These are phyloP conservation scores for Meriones unguiculatus DNA, from an alignment of 2,113 vertebrate genomes.

Conservation along the genomic window DNA sequence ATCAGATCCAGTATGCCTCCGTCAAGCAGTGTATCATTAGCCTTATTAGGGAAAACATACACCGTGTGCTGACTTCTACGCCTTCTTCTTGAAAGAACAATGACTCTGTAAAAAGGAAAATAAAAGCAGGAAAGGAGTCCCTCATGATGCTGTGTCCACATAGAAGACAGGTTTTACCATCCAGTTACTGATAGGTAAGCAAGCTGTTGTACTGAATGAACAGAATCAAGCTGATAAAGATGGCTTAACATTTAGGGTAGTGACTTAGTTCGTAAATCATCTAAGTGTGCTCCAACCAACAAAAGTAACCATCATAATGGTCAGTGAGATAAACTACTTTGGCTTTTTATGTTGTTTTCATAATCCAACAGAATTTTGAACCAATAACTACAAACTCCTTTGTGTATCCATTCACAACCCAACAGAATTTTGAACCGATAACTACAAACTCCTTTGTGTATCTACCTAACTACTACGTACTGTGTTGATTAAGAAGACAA, in stretches of 20 bases:
- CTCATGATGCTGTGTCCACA: conserved; percentile 45
- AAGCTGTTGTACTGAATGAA: neutral
- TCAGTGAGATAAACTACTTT: neutral
- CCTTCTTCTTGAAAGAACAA: conserved; percentile 51
- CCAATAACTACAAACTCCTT: conserved; percentile 7
- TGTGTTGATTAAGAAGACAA: conserved; percentile 14
- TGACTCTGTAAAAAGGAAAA: conserved; percentile 54
- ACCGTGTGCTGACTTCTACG: conserved; percentile 37
- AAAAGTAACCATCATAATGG: conserved; percentile 5
- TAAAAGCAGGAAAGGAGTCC: neutral
- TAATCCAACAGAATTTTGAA: conserved; percentile 39
- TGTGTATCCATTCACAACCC: neutral
- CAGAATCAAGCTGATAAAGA: neutral
- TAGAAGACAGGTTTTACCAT: conserved; percentile 33
- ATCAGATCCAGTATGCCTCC: conserved; percentile 20
- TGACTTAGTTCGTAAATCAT: conserved; percentile 10
- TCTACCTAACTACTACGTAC: neutral
- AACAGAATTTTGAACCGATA: conserved; percentile 47
- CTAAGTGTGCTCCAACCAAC: conserved; percentile 31
- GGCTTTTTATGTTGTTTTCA: too few species aligned
- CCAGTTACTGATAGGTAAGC: neutral
- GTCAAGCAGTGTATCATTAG: conserved; percentile 52
- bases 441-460: neutral
- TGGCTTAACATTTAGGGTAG: conserved; percentile 34
- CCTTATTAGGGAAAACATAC: conserved; percentile 51